Evolutionary conservation across 2,113 vertebrate genomes (phyloP), one percentile per base, ranked within the genome.

Genomic region (Megatriorchis doriae): DNA sequence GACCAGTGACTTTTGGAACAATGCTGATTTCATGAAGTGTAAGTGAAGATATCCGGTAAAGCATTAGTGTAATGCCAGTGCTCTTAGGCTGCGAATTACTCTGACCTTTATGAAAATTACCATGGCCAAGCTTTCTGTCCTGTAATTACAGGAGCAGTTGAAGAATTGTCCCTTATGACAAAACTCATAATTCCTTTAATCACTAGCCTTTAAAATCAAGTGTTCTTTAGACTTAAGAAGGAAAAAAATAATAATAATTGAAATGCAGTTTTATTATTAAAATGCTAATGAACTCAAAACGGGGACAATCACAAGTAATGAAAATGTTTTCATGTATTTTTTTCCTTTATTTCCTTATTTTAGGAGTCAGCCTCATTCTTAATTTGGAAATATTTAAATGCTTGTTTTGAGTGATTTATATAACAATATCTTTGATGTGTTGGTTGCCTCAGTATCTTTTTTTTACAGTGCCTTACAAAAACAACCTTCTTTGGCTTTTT

Each of bases 81-180:
- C 43, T 90, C 65, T 73, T 66, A 86, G 16, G 26, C n/a, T 92
- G 32, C 0, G 5, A 96, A 90, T 86, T 86, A 81, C 23, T 73
- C 48, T 96, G 66, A 93, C 56, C 53, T 94, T 92, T 90, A 80
- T 45, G 38, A 88, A 93, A 84, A 81, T 78, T 89, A 34, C 23
- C 11, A 29, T 14, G 53, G n/a, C n/a, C 79, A 87, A 59, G 4
- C 2, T 34, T 91, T 68, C 43, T 38, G 48, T n/a, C 53, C 42
- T 70, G 29, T 68, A 95, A 88, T 91, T 92, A 77, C 43, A 94
- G 40, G 10, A 87, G 13, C 6, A 53, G 36, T 18, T 81, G 59
- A 93, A 94, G 36, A 93, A 80, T 40, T 83, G 45, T 22, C 11
- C 68, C 6, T 91, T 88, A 70, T 38, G 53, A 77, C 7, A 90